phyloP scores from a whole-genome alignment of 2,888 invertebrate species.

The Miltochrista miniata region DNA sequence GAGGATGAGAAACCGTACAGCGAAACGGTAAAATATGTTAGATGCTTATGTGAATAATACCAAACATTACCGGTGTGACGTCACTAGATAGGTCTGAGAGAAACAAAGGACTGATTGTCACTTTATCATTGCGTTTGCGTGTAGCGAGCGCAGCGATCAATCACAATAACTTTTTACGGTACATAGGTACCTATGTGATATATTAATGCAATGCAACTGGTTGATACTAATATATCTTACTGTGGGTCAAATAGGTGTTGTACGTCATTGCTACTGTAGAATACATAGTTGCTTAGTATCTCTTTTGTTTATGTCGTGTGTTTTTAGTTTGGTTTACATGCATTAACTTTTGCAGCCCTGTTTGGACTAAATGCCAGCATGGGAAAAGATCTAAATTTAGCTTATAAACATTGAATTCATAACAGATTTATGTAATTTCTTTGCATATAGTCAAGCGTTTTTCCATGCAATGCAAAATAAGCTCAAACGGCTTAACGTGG shows the following conservation, averaged over 20 bases:
- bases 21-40: constrained; percentile 14
- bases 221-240: not conserved
- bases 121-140: constrained; percentile 26
- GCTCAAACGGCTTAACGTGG: no score
- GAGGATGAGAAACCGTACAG: constrained; percentile 8
- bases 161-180: constrained; percentile 7
- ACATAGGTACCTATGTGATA: not conserved
- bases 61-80: constrained; percentile 31
- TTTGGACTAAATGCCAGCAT: no score
- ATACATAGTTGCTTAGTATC: no score
- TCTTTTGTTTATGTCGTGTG: no score
- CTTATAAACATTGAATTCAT: no score
- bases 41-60: constrained; percentile 25
- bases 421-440: no score
- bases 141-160: constrained; percentile 14
- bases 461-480: no score
- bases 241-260: not conserved
- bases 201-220: not conserved
- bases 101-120: constrained; percentile 46
- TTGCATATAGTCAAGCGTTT: no score
- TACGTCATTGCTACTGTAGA: not conserved
- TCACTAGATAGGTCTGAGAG: constrained; percentile 30
- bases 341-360: no score
- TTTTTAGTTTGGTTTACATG: no score
- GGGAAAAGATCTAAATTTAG: no score